Percentiles rank a stretch among this genome's conserved stretches.
Evolutionary conservation across 2,797 vertebrate genomes (phyloP).

Genomic region (Sebastes itinus): DNA sequence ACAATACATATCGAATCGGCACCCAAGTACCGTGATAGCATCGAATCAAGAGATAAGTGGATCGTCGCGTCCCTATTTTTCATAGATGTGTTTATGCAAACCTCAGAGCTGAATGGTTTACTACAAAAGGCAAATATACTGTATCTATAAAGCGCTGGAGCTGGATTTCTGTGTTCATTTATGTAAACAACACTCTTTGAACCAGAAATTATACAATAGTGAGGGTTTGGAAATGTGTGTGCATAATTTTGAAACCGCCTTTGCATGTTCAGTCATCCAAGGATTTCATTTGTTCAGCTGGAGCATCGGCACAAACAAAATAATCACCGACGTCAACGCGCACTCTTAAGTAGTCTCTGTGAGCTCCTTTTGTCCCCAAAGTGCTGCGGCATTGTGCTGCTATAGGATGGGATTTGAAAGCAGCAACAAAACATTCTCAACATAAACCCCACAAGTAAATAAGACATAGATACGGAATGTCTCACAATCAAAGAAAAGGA

Average conservation of each 20-base stretch:
- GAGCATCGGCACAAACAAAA: slow-evolving; percentile 29
- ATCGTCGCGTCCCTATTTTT: background rate
- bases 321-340: background rate
- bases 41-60: no score
- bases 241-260: slow-evolving; percentile 28
- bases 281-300: slow-evolving; percentile 49
- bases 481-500: background rate
- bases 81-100: background rate
- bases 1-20: no score
- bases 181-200: slow-evolving; percentile 28
- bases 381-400: slow-evolving; percentile 9
- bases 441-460: background rate
- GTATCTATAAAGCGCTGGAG: background rate
- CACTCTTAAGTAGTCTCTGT: slow-evolving; percentile 4
- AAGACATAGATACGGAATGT: background rate
- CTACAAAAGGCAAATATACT: background rate
- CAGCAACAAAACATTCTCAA: background rate
- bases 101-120: background rate
- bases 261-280: slow-evolving; percentile 45
- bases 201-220: slow-evolving; percentile 35
- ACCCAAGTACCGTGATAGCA: no score
- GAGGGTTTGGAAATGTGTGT: background rate
- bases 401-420: slow-evolving; percentile 11
- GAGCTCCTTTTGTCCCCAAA: background rate
- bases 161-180: slow-evolving; percentile 18